A percentile compares a stretch with the other conserved stretches of the same genome.
Conservation (phyloP, 2,113 vertebrate species). For the Aspiorhynchus laticeps region DNA sequence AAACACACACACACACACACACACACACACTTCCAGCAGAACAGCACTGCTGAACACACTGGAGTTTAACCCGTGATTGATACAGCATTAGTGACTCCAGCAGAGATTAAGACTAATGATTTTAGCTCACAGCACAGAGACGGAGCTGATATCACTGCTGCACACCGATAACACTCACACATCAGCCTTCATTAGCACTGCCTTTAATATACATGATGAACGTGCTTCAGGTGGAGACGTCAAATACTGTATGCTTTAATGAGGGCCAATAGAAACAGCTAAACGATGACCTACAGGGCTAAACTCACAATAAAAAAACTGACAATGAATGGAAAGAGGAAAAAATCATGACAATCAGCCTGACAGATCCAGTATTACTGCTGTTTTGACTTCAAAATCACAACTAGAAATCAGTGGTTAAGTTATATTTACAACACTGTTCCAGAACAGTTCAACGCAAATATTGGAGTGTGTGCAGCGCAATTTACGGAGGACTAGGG, state of each 20-base stretch:
- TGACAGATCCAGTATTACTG: no score
- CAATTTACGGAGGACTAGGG: no score
- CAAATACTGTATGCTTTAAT: not conserved
- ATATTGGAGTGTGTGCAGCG: no score
- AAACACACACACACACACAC: not conserved
- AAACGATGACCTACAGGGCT: not conserved
- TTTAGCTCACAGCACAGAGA: conserved; percentile 62
- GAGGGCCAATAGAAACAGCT: not conserved
- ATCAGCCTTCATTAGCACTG: conserved; percentile 39
- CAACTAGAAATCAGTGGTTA: no score
- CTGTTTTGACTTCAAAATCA: no score
- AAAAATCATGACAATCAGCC: no score
- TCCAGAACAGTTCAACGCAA: no score
- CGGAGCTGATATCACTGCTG: conserved; percentile 49
- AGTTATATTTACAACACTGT: no score
- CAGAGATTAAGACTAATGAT: conserved; percentile 68
- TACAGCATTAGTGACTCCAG: conserved; percentile 55
- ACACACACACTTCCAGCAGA: not conserved
- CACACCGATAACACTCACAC: conserved; percentile 30
- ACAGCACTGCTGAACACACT: not conserved
- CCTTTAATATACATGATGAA: not conserved
- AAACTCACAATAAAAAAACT: not conserved
- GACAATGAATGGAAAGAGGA: not conserved
- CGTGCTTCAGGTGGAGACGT: not conserved
- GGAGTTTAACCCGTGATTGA: conserved; percentile 57